phyloP scores from a whole-genome alignment of 2,888 invertebrate genomes.

The Stratiomys singularior region DNA sequence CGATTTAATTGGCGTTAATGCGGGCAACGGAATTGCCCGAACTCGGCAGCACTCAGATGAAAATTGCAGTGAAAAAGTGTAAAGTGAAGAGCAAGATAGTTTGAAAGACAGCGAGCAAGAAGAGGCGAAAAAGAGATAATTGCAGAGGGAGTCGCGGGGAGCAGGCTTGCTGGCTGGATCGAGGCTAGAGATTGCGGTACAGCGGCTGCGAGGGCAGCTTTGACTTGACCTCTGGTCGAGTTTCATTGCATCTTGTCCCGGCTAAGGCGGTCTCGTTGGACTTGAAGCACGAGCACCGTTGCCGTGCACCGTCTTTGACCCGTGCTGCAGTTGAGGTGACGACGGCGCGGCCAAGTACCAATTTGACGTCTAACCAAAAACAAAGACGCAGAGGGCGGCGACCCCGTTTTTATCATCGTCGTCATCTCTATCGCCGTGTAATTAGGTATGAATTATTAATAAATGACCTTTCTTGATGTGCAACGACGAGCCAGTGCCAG shows the following conservation, averaged over 20 bases:
- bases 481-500: not conserved
- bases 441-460: slow-evolving; percentile 40
- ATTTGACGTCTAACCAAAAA: slow-evolving; percentile 16
- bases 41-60: not conserved
- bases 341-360: not conserved
- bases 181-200: slow-evolving; percentile 38
- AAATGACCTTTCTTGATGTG: slow-evolving; percentile 34
- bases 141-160: not conserved
- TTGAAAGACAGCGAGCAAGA: not conserved
- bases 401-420: slow-evolving; percentile 24
- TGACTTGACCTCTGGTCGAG: not conserved
- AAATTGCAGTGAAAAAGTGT: slow-evolving; percentile 4
- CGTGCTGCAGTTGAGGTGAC: slow-evolving; percentile 4
- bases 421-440: slow-evolving; percentile 25
- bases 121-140: not conserved
- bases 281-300: no score
- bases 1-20: not conserved
- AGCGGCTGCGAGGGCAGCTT: slow-evolving; percentile 24
- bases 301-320: slow-evolving; percentile 7
- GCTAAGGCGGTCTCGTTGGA: no score
- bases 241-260: not conserved
- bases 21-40: slow-evolving; percentile 10
- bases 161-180: not conserved
- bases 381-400: slow-evolving; percentile 39
- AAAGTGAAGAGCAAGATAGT: not conserved